Base-by-base conservation (phyloP, 2,113 vertebrate species). In the Sinocyclocheilus anshuiensis region DNA sequence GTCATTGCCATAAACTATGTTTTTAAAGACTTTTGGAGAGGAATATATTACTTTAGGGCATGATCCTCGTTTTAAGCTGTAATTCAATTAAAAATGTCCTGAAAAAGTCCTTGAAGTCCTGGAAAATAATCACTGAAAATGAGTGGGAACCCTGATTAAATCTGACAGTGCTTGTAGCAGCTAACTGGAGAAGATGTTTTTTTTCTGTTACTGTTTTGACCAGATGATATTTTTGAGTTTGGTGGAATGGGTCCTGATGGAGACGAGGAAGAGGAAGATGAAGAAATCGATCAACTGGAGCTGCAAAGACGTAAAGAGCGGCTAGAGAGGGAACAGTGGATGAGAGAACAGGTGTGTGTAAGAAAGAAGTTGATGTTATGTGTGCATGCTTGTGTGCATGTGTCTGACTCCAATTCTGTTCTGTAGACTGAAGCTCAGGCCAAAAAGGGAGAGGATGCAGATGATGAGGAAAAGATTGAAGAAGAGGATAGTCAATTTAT, bases 291-390 rank as follows among this genome's bases (percentile, higher is more conserved):
- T 84, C 95, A 95, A 36, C 88, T 94, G 0, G 98, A 99, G 87
- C 89, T 92, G 7, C 97, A 96, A 20, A 96, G 97, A 94, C 96
- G 97, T 89, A 98, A 96, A 79, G 97, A 98, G 63, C 90, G 98
- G 5, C 94, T 98, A 84, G 97, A 99, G 87, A 94, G 97, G 80
- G 97, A 99, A 20, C 97, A 97, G 92, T 99, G 98, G 98, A 93
- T 99, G 36, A 94, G 96, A 77, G 96, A 99, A 86, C 97, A 99
- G 96, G 98, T 99, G 86, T 3, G 45, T 48, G 45, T 87, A 87
- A 61, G 81, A 39, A 92, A 92, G 55, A 91, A 93, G 20, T 2
- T 45, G 42, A 6, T 45, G 67, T 55, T 82, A n/a, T 65, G 16
- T 72, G 63, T 79, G 26, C 15, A 10, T 15, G 63, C 4, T 3